Percentiles rank a stretch among this genome's conserved stretches.
Conservation (phyloP, 2,888 invertebrate genomes). For the Galerucella pusilla region DNA sequence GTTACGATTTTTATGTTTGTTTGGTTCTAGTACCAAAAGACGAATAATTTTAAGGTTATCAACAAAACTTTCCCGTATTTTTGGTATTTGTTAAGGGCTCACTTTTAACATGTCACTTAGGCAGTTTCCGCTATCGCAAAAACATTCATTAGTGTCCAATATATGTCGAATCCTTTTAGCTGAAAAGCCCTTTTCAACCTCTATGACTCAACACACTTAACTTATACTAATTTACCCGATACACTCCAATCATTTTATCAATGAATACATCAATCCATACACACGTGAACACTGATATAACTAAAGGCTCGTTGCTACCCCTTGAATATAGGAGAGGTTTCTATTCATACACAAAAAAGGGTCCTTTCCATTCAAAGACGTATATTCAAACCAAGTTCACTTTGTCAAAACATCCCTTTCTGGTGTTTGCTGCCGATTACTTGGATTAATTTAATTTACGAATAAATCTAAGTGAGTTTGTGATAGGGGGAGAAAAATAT, state of each 20-base stretch:
- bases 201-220: conserved; percentile 21
- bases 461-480: neutral
- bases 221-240: conserved; percentile 27
- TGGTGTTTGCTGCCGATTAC: conserved; percentile 20
- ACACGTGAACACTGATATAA: conserved; percentile 24
- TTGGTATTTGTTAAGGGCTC: no score
- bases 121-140: no score
- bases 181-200: conserved; percentile 7
- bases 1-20: no score
- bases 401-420: conserved; percentile 32
- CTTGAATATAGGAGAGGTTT: conserved; percentile 10
- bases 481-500: neutral
- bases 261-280: conserved; percentile 28
- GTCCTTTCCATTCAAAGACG: conserved; percentile 11
- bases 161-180: conserved; percentile 2
- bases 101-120: no score
- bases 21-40: no score
- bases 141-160: neutral
- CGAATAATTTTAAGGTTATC: no score
- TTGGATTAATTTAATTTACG: conserved; percentile 23
- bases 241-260: conserved; percentile 24
- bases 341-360: conserved; percentile 19
- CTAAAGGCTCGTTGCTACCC: conserved; percentile 16
- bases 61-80: no score
- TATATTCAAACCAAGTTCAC: conserved; percentile 26